Evolutionary conservation across 2,113 vertebrate species (phyloP), one percentile per base, ranked within the genome.

Genomic region (Leptodactylus fuscus): DNA sequence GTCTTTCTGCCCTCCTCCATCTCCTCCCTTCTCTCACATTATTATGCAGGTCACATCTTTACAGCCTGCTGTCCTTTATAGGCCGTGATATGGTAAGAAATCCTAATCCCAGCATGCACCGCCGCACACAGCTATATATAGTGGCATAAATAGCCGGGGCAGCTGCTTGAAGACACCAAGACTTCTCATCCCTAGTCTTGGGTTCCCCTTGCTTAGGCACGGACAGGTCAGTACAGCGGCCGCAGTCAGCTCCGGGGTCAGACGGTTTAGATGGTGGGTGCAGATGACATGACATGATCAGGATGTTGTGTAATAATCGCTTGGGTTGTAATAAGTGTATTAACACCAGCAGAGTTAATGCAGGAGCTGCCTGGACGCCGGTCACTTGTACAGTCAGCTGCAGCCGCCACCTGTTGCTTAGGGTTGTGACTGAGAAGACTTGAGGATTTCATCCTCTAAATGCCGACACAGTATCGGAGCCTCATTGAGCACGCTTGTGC

Each of bases 41-140:
- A 55, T 75, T 65, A 88, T 82, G 84, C 88, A 65, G 73, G 32
- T 62, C 81, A 75, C 73, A 36, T 87, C 76, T 55, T 81, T 32
- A 60, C 32, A 60, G 83, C 55, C 79, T 69, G 86, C 81, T 44
- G 55, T 83, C 46, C 41, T 70, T 65, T 82, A 22, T 55, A 76
- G 77, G 79, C 87, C 32, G 55, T 27, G 62, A 85, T 85, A 81
- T 87, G 71, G 15, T 20, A 58, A 55, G 82, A 78, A 48, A 86
- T 82, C 89, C 55, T 81, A 75, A 87, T 93, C 93, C 93, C 92
- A 24, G 91, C 91, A 92, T 93, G 92, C 93, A 71, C 1, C 38
- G 90, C 88, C 87, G 70, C 20, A 88, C 88, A 87, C 91, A 90
- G 90, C 89, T 91, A 93, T 93, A 92, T 93, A 93, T 87, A 88